These are phyloP conservation scores for Hyperoplus lanceolatus DNA, from an alignment of 2,797 vertebrate species.

Conservation along the genomic window DNA sequence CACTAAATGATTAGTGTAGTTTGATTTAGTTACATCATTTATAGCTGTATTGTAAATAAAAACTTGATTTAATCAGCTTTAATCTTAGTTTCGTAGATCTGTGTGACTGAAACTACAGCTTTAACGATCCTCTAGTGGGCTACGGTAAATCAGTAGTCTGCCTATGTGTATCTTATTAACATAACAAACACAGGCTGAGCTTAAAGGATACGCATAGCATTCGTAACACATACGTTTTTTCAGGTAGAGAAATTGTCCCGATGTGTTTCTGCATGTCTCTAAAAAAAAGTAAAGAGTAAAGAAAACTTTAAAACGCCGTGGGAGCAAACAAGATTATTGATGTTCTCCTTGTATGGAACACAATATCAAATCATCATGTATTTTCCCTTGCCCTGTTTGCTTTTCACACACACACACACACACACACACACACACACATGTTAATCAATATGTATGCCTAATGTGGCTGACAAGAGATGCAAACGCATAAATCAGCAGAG, in stretches of 20 bases:
- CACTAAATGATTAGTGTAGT: background rate
- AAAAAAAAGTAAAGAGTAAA: background rate
- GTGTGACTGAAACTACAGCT: background rate
- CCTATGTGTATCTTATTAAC: background rate
- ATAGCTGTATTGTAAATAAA: background rate
- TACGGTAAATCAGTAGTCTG: background rate
- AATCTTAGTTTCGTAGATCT: background rate
- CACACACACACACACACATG: slow-evolving; percentile 7
- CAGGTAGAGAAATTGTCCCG: background rate
- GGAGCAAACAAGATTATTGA: slow-evolving; percentile 14
- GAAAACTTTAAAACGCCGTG: background rate
- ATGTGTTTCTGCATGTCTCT: background rate
- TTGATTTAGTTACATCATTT: background rate
- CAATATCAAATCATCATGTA: slow-evolving; percentile 11
- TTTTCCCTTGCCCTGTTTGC: background rate
- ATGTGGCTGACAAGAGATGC: slow-evolving; percentile 8
- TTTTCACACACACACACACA: background rate
- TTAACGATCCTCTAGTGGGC: background rate
- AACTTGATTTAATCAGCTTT: background rate
- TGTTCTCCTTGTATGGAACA: slow-evolving; percentile 1
- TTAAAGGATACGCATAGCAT: background rate
- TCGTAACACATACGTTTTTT: background rate
- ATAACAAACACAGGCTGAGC: background rate
- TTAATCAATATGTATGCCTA: background rate
- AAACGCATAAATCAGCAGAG: slow-evolving; percentile 2